Base-by-base conservation (phyloP, 2,888 invertebrate genomes). In the Choristoneura rosaceana region DNA sequence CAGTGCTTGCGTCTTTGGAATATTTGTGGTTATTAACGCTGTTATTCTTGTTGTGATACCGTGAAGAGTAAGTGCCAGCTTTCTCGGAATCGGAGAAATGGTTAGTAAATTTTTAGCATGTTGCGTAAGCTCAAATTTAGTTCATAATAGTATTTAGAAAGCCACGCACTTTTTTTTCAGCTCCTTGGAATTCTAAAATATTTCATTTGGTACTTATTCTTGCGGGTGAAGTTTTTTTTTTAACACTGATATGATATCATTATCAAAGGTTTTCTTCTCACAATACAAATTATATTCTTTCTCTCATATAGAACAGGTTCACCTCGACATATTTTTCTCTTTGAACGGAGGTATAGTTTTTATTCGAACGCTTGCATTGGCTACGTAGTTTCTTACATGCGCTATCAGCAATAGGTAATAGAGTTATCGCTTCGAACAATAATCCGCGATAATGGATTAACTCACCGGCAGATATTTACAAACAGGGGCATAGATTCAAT, bases 361-460 rank as follows among this genome's bases (percentile, higher is more conserved):
- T 17, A 59, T 47, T 60, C 59, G 43, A 66, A 66, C 60, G 59
- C 41, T 52, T 66, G 60, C 60, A 79, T 78, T 75, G 76, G 73
- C 71, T 73, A 76, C 71, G 76, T 78, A 79, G 77, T 78, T 78
- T 76, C 76, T 74, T 75, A 75, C 75, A 67, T 74, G 70, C 75
- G 80, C 77, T 86, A 87, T 84, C 83, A 79, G 79, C 76, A 80
- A 81, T 82, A 84, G 84, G 86, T 85, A 86, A 88, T 85, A 84
- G 80, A 84, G 86, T 91, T 93, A 93, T 92, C 92, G 90, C 81
- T 78, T 74, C 76, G 79, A 87, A 88, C 90, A 89, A 90, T 93
- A 93, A 93, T 93, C 93, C 93, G 80, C 87, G 90, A 92, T 93
- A 91, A 90, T 87, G 93, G 93, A 93, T 93, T 93, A 93, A 83